A percentile compares a stretch with the other conserved stretches of the same genome.
Evolutionary conservation across 2,113 vertebrate genomes (phyloP).

Genomic region (Petromus typicus): DNA sequence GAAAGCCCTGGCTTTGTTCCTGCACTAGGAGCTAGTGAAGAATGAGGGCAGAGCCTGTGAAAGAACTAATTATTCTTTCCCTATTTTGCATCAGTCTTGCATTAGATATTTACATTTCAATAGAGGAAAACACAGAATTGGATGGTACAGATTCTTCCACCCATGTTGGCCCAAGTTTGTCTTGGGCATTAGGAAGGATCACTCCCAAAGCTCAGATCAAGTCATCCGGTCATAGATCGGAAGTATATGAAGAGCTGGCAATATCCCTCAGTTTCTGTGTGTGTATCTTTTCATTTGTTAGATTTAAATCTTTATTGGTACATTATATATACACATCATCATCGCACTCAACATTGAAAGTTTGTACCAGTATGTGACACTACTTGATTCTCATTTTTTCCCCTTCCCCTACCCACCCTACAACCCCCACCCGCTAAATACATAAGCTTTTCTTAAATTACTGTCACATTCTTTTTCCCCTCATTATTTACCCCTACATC

Average conservation of each 20-base stretch:
- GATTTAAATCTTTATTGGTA: too few species aligned
- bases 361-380: too few species aligned
- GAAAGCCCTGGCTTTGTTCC: background rate
- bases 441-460: too few species aligned
- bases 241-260: background rate
- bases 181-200: background rate
- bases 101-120: slow-evolving; percentile 7
- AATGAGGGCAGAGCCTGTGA: slow-evolving; percentile 14
- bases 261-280: background rate
- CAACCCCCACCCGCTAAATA: too few species aligned
- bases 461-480: too few species aligned
- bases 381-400: too few species aligned
- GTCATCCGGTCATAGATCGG: background rate
- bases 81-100: background rate
- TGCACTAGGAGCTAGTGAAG: background rate
- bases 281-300: background rate
- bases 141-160: background rate
- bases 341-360: too few species aligned
- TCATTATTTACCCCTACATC: too few species aligned
- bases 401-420: too few species aligned
- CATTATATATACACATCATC: too few species aligned
- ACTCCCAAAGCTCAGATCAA: background rate
- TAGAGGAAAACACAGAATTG: background rate
- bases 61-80: background rate
- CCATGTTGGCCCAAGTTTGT: background rate